Evolutionary conservation across 2,888 invertebrate genomes (phyloP), one percentile per base, ranked within the genome.

Genomic region (Microctonus brassicae): DNA sequence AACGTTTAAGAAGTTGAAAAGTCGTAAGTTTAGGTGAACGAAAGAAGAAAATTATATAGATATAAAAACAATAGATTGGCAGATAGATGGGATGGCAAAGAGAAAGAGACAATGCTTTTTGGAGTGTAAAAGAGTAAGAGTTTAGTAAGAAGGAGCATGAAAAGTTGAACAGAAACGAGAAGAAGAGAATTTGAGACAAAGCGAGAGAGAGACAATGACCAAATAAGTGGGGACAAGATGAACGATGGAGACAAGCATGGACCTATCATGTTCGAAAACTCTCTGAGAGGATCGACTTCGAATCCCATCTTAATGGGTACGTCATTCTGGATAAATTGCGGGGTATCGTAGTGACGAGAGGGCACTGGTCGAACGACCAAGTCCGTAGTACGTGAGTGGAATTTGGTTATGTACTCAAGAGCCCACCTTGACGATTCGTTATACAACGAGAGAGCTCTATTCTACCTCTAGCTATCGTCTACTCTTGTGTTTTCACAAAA

Each of bases 261-360:
- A 65, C 73, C 76, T 69, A 69, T 53, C 71, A 66, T 63, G 73
- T 72, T 69, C 70, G 60, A 53, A 57, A 66, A 76, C 75, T 77
- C 47, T 47, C 75, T 64, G 33, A 66, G 64, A 73, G 73, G 71
- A 78, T 78, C 75, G 74, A 68, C 69, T 66, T 60, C 60, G 74
- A 81, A 81, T 79, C 79, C 79, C 73, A 67, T 79, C 80, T 81
- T 80, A 83, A 80, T 79, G 77, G 77, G 67, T 74, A 78, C 77
- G 77, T 79, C 80, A 78, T 78, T 80, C 77, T 69, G 78, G 76
- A 79, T 80, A 80, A 83, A 83, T 83, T 82, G 79, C 76, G 77
- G 73, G 76, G 77, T 77, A 73, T 77, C 69, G 64, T 67, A 52
- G 73, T 75, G 75, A 76, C 75, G 73, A 73, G 75, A 68, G 69